Base-by-base conservation (phyloP, 2,797 vertebrate species). In the Coreius guichenoti region DNA sequence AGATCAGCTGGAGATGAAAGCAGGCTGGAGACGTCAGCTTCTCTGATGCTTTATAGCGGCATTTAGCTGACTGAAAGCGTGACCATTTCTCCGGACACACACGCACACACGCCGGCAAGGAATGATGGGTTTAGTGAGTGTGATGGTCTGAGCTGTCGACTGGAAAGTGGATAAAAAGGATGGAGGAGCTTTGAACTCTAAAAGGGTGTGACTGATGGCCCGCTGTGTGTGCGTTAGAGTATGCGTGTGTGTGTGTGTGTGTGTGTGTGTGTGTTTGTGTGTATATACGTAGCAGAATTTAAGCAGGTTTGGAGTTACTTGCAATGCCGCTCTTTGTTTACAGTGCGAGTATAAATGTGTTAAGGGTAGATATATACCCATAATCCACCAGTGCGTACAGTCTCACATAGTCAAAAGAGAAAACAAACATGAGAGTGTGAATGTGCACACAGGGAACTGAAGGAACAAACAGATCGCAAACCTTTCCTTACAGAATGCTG, bases 1-100 rank as follows among this genome's bases (percentile, higher is more conserved):
- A 65, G 86, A 87, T 77, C 86, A 73, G 86, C 83, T 70, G 33
- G 19, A 87, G 86, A 87, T 87, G 86, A 87, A 87, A 87, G 83
- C 54, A 63, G 8, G 36, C 65, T 78, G 79, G 78, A 85, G 74
- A 54, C 83, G 82, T 43, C 51, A 56, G 56, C 54, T 82, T 79
- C 86, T 85, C 73, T 79, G 79, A 87, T 77, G 83, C 86, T 82
- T 87, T 81, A 85, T 78, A 74, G 51, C 67, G 23, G 73, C 83
- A 84, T 87, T 87, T 84, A 87, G 86, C 77, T 81, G 72, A 76
- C 76, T 65, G 79, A 87, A 87, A 85, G 79, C 73, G 83, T 87
- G 83, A 87, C 83, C 63, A 81, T 81, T 84, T 82, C 82, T 78
- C 74, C 47, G 77, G 75, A 87, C 86, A 80, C 81, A 83, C 79